Percentiles rank a stretch among this genome's conserved stretches.
Conservation (phyloP, 2,797 vertebrate species). For the Mus spretus region DNA sequence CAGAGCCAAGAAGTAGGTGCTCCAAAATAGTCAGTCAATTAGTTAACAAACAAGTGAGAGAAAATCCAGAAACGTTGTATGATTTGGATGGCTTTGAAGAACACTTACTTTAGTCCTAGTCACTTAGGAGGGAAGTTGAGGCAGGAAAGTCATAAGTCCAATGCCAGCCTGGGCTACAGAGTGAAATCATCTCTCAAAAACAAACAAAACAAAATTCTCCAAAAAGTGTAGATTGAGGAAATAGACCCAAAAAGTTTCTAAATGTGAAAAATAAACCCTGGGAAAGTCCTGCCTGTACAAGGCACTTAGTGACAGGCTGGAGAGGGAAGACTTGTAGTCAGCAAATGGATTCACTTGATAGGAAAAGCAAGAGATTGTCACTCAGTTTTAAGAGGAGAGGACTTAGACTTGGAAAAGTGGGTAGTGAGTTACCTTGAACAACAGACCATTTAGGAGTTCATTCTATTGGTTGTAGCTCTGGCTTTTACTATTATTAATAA, state of each 20-base stretch:
- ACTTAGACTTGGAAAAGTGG: neutral
- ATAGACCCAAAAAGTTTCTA: neutral
- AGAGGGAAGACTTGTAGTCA: neutral
- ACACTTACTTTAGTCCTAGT: neutral
- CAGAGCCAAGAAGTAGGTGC: neutral
- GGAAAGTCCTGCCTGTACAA: neutral
- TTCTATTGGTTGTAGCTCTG: conserved; percentile 30
- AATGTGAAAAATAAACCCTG: neutral
- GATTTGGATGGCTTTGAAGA: neutral
- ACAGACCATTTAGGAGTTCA: conserved; percentile 7
- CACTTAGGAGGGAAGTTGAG: neutral
- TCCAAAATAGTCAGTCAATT: conserved; percentile 2
- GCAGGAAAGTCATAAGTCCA: neutral
- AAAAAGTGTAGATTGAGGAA: neutral
- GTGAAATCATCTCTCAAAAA: neutral
- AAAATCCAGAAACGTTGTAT: neutral
- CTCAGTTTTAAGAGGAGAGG: neutral
- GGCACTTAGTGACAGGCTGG: neutral
- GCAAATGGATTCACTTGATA: neutral
- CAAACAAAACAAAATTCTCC: neutral
- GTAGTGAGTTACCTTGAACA: conserved; percentile 12
- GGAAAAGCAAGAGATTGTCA: neutral
- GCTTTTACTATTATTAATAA: neutral
- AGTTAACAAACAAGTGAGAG: conserved; percentile 36
- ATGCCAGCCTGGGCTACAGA: neutral